These are phyloP conservation scores for Empis stercorea DNA, from an alignment of 2,888 invertebrate species.

Conservation along the genomic window DNA sequence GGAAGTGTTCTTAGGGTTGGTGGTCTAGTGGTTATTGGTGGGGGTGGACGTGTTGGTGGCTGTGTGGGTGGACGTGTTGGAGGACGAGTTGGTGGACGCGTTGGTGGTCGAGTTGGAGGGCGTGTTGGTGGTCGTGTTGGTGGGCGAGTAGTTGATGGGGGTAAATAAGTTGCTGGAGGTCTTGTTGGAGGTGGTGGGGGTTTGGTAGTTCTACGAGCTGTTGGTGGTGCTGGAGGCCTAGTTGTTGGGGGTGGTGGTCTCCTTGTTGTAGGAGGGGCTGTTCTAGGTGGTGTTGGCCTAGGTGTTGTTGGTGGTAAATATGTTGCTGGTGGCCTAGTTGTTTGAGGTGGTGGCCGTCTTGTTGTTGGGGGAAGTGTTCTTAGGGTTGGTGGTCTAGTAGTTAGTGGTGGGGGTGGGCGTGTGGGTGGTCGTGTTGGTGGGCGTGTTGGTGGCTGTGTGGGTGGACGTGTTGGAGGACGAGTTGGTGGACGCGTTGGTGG, in stretches of 20 bases:
- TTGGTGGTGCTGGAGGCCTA: background rate
- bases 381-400: background rate
- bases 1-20: background rate
- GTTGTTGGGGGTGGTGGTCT: background rate
- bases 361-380: background rate
- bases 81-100: background rate
- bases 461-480: background rate
- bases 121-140: conserved; percentile 3
- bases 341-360: background rate
- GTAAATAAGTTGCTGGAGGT: conserved; percentile 1
- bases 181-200: background rate
- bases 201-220: too few species aligned
- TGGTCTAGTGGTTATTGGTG: background rate
- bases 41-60: background rate
- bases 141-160: conserved; percentile 1
- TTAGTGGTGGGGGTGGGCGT: background rate
- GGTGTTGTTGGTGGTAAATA: background rate
- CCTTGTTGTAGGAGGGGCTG: background rate
- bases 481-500: background rate
- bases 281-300: background rate
- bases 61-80: background rate
- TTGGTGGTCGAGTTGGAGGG: conserved; percentile 1
- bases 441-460: background rate
- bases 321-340: background rate
- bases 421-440: background rate